Evolutionary conservation across 2,797 vertebrate genomes (phyloP).

Genomic region (Pseudopleuronectes americanus): DNA sequence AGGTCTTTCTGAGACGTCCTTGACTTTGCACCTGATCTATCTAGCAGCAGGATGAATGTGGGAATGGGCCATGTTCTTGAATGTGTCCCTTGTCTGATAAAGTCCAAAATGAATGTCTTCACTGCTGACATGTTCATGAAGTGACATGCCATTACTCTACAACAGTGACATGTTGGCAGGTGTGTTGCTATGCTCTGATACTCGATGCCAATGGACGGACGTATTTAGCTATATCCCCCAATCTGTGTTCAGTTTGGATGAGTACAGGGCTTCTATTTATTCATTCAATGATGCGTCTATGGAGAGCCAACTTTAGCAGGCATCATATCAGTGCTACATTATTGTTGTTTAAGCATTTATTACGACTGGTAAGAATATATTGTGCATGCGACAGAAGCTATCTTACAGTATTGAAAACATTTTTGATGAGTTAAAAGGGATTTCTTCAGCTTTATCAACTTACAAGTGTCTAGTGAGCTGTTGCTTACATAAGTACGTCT

Average conservation of each 20-base stretch:
- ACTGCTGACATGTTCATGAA: constrained; percentile 8
- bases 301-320: background rate
- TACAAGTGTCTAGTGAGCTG: too few relatives aligned
- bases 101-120: constrained; percentile 14
- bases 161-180: constrained; percentile 13
- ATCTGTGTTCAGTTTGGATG: too few relatives aligned
- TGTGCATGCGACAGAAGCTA: too few relatives aligned
- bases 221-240: background rate
- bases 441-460: too few relatives aligned
- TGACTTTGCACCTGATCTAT: constrained; percentile 14
- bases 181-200: constrained; percentile 8
- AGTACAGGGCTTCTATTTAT: background rate
- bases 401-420: too few relatives aligned
- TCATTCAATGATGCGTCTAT: background rate
- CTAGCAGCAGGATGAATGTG: constrained; percentile 24
- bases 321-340: too few relatives aligned
- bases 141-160: constrained; percentile 4
- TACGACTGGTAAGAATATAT: too few relatives aligned
- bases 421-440: too few relatives aligned
- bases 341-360: too few relatives aligned
- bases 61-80: constrained; percentile 7
- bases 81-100: constrained; percentile 9
- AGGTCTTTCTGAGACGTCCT: constrained; percentile 9
- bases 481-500: too few relatives aligned
- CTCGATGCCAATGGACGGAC: constrained; percentile 1